Base-by-base conservation (phyloP, 2,113 vertebrate species). In the Corythornis madagascariensis region DNA sequence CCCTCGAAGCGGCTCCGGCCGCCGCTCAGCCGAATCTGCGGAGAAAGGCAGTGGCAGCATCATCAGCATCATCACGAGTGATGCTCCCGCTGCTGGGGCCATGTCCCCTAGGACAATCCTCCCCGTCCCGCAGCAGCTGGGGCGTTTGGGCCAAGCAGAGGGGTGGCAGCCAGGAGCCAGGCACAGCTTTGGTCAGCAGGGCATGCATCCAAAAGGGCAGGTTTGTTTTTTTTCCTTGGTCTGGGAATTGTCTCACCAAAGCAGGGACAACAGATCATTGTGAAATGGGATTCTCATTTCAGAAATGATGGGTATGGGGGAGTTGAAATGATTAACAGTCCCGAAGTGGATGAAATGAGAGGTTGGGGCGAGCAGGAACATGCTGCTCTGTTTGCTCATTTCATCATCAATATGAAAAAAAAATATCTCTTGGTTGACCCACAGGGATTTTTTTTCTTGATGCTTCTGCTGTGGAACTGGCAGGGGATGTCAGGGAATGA, bases 1-100 rank as follows among this genome's bases (percentile, higher is more conserved):
- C 99, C 99, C 97, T 99, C 99, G 33, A 98, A 98, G 83, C 96
- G 98, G 75, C 98, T 98, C 67, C 98, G 98, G 77, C 99, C 99
- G 70, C 99, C 99, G 6, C 98, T 98, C 96, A 99, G 97, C 83
- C 98, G 98, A 96, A 99, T 98, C 99, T 99, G 98, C 90, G 47
- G 96, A 96, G 89, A 96, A 17, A 96, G 53, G 88, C 84, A 20
- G 72, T 17, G 64, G 52, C 86, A 91, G 91, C 63, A 10, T 14
- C 81, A 60, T 7, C 5, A 33, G 25, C 40, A 1, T 28, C 73
- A 5, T 10, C 19, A 2, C 21, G 12, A 35, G 35, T 0, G 61
- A 74, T 71, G 93, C 55, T 85, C 26, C 52, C 3, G 21, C 35
- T 11, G 69, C 22, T 4, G 43, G 63, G 19, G 22, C 55, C 5